Evolutionary conservation across 2,113 vertebrate genomes (phyloP).

Genomic region (Octodon degus): DNA sequence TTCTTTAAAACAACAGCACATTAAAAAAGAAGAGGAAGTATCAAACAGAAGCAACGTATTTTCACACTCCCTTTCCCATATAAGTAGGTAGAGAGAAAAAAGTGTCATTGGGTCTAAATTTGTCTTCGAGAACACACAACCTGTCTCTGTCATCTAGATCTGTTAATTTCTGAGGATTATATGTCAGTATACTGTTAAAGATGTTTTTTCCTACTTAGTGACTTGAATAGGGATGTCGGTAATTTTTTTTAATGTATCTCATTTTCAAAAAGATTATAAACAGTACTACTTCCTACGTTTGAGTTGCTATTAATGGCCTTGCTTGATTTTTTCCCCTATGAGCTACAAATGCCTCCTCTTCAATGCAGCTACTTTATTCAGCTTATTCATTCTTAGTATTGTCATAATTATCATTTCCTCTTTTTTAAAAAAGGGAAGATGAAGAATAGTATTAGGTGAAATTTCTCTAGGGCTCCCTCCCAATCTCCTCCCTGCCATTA

Average conservation of each 20-base stretch:
- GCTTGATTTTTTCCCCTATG: neutral
- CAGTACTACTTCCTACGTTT: neutral
- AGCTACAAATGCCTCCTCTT: conserved; percentile 31
- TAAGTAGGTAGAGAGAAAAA: neutral
- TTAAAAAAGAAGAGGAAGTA: neutral
- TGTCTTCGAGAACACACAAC: neutral
- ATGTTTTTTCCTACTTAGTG: conserved; percentile 40
- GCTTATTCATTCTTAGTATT: conserved; percentile 67
- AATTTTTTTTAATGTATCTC: neutral
- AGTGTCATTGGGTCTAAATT: neutral
- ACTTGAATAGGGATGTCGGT: conserved; percentile 37
- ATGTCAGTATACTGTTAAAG: conserved; percentile 52
- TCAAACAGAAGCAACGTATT: conserved; percentile 7
- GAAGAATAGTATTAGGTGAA: conserved; percentile 64
- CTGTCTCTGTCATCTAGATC: conserved; percentile 25
- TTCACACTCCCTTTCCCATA: neutral
- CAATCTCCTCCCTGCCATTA: conserved; percentile 55
- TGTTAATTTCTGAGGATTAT: conserved; percentile 28
- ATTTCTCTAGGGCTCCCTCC: conserved; percentile 76
- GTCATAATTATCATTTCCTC: conserved; percentile 74
- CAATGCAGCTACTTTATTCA: conserved; percentile 44
- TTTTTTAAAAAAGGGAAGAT: conserved; percentile 39
- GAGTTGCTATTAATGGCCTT: neutral
- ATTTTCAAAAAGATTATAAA: conserved; percentile 47
- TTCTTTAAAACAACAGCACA: conserved; percentile 22